Conservation (phyloP, 2,797 vertebrate species). For the Typhlichthys subterraneus region DNA sequence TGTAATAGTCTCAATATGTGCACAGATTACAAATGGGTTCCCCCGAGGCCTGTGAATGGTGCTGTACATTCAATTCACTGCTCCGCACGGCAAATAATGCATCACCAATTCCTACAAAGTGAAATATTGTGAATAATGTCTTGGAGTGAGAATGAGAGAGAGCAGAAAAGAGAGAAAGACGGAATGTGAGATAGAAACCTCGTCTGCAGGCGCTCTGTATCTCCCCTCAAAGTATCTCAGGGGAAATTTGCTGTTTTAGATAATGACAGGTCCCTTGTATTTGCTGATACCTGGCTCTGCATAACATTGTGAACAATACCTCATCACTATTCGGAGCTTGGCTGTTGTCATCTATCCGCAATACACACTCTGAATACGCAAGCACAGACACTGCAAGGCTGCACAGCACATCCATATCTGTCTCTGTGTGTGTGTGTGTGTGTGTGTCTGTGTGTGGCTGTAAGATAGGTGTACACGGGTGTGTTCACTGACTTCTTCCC, state of each 20-base stretch:
- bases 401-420: conserved; percentile 37
- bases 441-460: background rate
- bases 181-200: conserved; percentile 27
- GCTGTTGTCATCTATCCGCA: conserved; percentile 61
- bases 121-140: conserved; percentile 50
- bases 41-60: conserved; percentile 48
- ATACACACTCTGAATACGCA: conserved; percentile 52
- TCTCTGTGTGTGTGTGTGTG: conserved; percentile 1
- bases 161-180: conserved; percentile 11
- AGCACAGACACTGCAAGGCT: conserved; percentile 42
- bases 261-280: conserved; percentile 68
- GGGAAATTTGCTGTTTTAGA: conserved; percentile 72
- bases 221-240: conserved; percentile 56
- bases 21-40: conserved; percentile 59
- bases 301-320: conserved; percentile 62
- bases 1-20: conserved; percentile 38
- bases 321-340: conserved; percentile 59
- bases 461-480: background rate
- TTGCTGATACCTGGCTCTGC: conserved; percentile 64
- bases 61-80: conserved; percentile 52
- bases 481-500: conserved; percentile 28
- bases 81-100: conserved; percentile 60
- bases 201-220: conserved; percentile 54
- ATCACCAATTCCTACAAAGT: conserved; percentile 56
- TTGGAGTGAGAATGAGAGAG: conserved; percentile 28